Percentiles rank a stretch among this genome's conserved stretches.
phyloP scores from a whole-genome alignment of 2,888 invertebrate genomes.

The Helleia helle region DNA sequence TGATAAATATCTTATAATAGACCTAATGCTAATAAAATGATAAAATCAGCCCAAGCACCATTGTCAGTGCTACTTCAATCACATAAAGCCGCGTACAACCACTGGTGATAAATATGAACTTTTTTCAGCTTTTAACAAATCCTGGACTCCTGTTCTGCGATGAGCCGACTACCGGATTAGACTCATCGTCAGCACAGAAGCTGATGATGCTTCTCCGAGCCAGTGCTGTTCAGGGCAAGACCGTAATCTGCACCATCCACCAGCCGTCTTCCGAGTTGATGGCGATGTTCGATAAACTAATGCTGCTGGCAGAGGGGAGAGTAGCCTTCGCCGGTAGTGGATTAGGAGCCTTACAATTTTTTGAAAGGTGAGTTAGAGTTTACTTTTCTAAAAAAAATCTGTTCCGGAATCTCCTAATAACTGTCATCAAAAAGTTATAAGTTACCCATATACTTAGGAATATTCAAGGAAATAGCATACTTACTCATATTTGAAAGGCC shows the following conservation, averaged over 20 bases:
- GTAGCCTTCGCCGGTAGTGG: conserved; percentile 88
- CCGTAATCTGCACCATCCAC: conserved; percentile 94
- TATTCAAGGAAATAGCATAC: too few relatives aligned
- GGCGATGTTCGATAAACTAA: conserved; percentile 83
- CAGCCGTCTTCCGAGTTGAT: conserved; percentile 93
- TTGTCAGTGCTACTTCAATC: too few relatives aligned
- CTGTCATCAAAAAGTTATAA: too few relatives aligned
- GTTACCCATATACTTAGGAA: too few relatives aligned
- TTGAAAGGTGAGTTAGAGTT: conserved; percentile 78
- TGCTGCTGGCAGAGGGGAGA: conserved; percentile 90
- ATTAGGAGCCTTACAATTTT: conserved; percentile 47
- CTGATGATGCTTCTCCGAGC: conserved; percentile 80
- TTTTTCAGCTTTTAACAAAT: conserved; percentile 84
- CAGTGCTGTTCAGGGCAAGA: conserved; percentile 84
- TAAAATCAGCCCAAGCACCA: too few relatives aligned
- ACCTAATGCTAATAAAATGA: too few relatives aligned
- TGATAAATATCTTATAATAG: too few relatives aligned
- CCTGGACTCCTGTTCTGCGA: conserved; percentile 95
- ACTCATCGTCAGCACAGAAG: conserved; percentile 93
- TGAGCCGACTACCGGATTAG: conserved; percentile 95
- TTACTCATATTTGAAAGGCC: too few relatives aligned
- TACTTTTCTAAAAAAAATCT: too few relatives aligned
- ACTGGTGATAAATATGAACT: too few relatives aligned
- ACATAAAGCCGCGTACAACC: too few relatives aligned
- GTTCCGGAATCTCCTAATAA: too few relatives aligned